Evolutionary conservation across 1,140 invertebrate species (phyloP).

Genomic region (Ladona fulva): DNA sequence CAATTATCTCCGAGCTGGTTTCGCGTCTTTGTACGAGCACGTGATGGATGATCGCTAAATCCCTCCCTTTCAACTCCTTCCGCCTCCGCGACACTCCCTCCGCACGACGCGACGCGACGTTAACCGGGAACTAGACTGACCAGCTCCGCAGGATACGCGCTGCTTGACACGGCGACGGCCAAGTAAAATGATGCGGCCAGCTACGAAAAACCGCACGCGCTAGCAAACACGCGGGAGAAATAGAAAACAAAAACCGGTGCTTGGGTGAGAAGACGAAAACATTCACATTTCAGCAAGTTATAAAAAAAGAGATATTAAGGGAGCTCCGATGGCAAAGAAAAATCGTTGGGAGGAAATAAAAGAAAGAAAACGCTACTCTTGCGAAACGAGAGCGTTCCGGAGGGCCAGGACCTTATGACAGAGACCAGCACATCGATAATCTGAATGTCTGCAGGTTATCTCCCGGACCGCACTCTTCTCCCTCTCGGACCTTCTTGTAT

Average conservation of each 20-base stretch:
- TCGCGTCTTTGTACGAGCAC: background rate
- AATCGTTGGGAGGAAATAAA: too few species aligned
- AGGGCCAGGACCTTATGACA: background rate
- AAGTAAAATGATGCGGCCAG: background rate
- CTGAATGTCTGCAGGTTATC: background rate
- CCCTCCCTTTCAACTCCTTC: background rate
- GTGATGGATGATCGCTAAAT: background rate
- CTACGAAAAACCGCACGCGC: background rate
- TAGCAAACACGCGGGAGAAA: too few species aligned
- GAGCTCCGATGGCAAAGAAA: too few species aligned
- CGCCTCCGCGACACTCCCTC: background rate
- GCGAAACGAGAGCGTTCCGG: background rate
- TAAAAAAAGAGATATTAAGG: too few species aligned
- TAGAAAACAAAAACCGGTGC: background rate
- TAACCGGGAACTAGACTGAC: conserved; percentile 1
- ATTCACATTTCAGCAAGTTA: too few species aligned
- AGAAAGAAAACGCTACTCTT: background rate
- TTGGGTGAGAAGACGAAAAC: too few species aligned
- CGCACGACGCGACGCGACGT: background rate
- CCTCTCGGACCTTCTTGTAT: background rate
- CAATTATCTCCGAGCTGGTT: background rate
- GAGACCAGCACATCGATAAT: background rate
- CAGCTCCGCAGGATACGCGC: background rate
- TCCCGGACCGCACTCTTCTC: background rate
- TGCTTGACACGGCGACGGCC: background rate